Evolutionary conservation across 2,113 vertebrate species (phyloP).

Genomic region (Furnarius figulus): DNA sequence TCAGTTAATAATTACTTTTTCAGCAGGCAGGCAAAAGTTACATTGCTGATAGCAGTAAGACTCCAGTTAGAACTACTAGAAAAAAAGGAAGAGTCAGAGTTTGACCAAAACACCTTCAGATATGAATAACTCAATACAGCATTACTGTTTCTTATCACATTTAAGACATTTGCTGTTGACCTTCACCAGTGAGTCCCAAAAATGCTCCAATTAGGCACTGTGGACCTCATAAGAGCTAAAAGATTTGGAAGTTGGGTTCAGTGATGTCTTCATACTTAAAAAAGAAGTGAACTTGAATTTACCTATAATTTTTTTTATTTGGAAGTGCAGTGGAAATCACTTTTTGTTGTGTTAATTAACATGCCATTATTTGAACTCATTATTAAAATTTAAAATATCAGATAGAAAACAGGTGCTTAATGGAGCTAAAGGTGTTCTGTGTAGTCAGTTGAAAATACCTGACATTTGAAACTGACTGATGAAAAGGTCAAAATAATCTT

Average conservation of each 20-base stretch:
- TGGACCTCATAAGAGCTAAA: not conserved
- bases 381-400: conserved; percentile 4
- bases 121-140: not conserved
- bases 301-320: not conserved
- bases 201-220: not conserved
- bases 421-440: not conserved
- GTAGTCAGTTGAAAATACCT: conserved; percentile 6
- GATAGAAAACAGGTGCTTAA: not conserved
- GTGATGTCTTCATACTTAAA: not conserved
- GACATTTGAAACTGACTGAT: conserved; percentile 38
- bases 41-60: not conserved
- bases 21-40: not conserved
- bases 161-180: not conserved
- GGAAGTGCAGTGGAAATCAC: not conserved
- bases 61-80: not conserved
- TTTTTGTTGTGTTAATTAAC: not conserved
- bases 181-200: not conserved
- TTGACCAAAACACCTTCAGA: not conserved
- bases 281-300: not conserved
- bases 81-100: not conserved
- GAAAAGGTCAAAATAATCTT: conserved; percentile 48
- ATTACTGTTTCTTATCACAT: not conserved
- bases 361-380: not conserved
- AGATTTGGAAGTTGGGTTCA: not conserved
- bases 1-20: not conserved